Conservation (phyloP, 2,113 vertebrate species). For the Sturnus vulgaris region DNA sequence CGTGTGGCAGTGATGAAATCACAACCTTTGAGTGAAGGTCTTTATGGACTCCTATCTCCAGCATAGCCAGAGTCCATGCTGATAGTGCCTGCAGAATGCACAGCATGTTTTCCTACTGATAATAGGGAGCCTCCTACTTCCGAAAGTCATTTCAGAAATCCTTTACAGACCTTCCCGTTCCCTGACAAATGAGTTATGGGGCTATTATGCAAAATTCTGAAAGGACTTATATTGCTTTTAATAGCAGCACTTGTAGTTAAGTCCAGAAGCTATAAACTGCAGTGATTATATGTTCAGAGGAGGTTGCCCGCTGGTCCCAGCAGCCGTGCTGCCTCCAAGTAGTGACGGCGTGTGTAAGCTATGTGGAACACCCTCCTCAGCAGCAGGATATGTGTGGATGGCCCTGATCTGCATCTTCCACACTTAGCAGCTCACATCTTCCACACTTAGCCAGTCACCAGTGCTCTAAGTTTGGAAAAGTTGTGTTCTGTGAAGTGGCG, state of each 20-base stretch:
- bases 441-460: not conserved
- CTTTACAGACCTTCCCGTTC: not conserved
- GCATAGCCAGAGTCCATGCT: not conserved
- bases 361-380: not conserved
- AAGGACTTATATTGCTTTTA: not conserved
- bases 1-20: not conserved
- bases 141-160: not conserved
- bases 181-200: not conserved
- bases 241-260: not conserved
- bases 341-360: not conserved
- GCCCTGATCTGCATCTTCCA: not conserved
- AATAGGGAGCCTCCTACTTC: not conserved
- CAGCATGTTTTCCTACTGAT: constrained; percentile 4
- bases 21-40: constrained; percentile 3
- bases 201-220: not conserved
- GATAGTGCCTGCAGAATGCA: not conserved
- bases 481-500: not conserved
- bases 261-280: not conserved
- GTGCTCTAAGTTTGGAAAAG: not conserved
- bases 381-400: not conserved
- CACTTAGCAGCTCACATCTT: not conserved
- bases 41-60: not conserved
- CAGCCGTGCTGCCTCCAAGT: not conserved
- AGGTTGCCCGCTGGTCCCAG: not conserved
- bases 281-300: not conserved